phyloP scores from a whole-genome alignment of 2,797 vertebrate genomes.

The Anabacerthia variegaticeps region DNA sequence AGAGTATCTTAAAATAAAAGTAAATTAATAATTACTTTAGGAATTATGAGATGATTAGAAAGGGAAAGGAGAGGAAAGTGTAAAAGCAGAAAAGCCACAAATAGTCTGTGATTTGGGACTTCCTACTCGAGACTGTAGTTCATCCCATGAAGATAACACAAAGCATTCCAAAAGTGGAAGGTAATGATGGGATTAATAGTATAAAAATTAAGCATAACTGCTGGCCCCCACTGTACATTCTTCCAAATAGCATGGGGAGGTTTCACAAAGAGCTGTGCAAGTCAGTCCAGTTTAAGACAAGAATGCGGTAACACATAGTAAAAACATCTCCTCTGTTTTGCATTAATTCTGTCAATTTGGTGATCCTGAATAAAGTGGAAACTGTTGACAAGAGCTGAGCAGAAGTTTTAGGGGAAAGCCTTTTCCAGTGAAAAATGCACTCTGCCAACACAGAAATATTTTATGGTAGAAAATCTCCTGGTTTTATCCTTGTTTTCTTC shows the following conservation, averaged over 20 bases:
- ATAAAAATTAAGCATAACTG: neutral
- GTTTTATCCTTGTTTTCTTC: neutral
- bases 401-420: neutral
- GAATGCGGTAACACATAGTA: neutral
- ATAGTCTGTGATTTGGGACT: neutral
- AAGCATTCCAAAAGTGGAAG: neutral
- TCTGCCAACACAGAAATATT: neutral
- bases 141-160: neutral
- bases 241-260: accelerated
- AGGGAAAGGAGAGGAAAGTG: neutral
- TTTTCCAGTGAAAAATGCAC: neutral
- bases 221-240: neutral
- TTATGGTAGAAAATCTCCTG: neutral
- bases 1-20: neutral
- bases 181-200: neutral
- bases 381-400: neutral
- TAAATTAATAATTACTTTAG: neutral
- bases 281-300: neutral
- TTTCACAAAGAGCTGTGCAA: neutral
- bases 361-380: neutral
- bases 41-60: neutral
- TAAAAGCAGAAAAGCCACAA: neutral
- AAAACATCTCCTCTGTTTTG: neutral
- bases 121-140: neutral
- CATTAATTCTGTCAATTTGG: neutral